Base-by-base conservation (phyloP, 2,113 vertebrate genomes). In the Galemys pyrenaicus region DNA sequence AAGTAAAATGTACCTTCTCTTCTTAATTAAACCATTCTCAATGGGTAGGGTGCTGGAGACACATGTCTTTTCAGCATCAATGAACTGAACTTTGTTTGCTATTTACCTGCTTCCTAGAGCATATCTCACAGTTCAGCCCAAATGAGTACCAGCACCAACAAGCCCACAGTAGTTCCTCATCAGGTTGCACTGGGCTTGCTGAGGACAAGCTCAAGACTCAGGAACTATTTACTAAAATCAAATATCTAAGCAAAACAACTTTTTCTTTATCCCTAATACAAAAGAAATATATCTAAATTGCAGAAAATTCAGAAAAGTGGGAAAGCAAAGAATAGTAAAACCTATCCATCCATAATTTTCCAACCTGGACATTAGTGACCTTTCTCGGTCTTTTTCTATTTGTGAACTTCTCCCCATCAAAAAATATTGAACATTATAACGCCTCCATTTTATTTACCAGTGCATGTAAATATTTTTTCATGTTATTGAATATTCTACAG, bases 11-110 rank as follows among this genome's bases (percentile, higher is more conserved):
- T 51, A 71, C 65, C 67, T 90, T 46, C n/a, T 85, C 95, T 94
- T 91, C 87, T 65, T 78, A 81, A 81, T 77, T 79, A 93, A 94
- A 64, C 54, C 37, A 86, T 86, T 77, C 65, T 84, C 78, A 93
- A 24, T 71, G 87, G 22, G 15, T 62, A 91, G 54, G 11, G 13
- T 49, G n/a, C 49, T 88, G 32, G 24, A 51, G 9, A 60, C 39
- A 70, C 15, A 58, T 17, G 6, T 78, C 56, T 79, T n/a, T 68
- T 54, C 24, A 77, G 64, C n/a, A 73, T 37, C 70, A 84, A 32
- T 35, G 79, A 56, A 41, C 30, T 91, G 32, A 93, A 58, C 62
- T 82, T 82, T 54, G 74, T 22, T 28, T 88, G 46, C 62, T 71
- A 32, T 75, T 15, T 93, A 35, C 17, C 62, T 81, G 17, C 62